Evolutionary conservation across 2,888 invertebrate genomes (phyloP), one percentile per base, ranked within the genome.

Genomic region (Pandemis cinnamomeana): DNA sequence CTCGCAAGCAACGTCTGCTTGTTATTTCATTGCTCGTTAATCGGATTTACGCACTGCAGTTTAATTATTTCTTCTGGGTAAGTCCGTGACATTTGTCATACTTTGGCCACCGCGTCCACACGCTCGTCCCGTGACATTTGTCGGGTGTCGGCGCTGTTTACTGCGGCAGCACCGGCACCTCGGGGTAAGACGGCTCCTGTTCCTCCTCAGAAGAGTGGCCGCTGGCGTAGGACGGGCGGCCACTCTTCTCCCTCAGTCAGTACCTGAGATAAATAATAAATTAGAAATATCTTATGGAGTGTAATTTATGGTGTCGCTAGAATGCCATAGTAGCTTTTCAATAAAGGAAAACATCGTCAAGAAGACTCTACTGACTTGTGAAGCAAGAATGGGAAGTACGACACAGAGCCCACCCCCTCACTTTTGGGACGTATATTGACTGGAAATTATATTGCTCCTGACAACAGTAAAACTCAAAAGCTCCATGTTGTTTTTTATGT

Each of bases 241-340:
- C 93, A 93, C 87, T 89, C 92, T 92, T 91, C 87, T 90, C 89
- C 86, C 88, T 84, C 87, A 90, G 93, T 94, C 93, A 94, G 93
- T 94, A 94, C 82, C 93, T 94, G 82, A 2, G 55, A 46, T 46
- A 46, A 46, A 11, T 11, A 46, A 11, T 46, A 10, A 11, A 4
- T 5, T 4, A 36, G 27, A 36, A 36, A 20, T 20, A 20, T 20
- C 27, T 36, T 36, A 36, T 36, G 27, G 27, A 36, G 27, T 36
- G 20, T 20, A 1, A 20, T 20, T 20, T 20, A 20, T 20, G 27
- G 27, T 36, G 27, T 36, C 27, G 27, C 27, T 36, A 36, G 20
- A 20, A 20, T 36, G 27, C 27, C 27, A 36, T 36, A 36, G 27
- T 36, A 36, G 27, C 27, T 2, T 36, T 36, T 36, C 2, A 36